Evolutionary conservation across 2,888 invertebrate genomes (phyloP).

Genomic region (Halictus quadricinctus): DNA sequence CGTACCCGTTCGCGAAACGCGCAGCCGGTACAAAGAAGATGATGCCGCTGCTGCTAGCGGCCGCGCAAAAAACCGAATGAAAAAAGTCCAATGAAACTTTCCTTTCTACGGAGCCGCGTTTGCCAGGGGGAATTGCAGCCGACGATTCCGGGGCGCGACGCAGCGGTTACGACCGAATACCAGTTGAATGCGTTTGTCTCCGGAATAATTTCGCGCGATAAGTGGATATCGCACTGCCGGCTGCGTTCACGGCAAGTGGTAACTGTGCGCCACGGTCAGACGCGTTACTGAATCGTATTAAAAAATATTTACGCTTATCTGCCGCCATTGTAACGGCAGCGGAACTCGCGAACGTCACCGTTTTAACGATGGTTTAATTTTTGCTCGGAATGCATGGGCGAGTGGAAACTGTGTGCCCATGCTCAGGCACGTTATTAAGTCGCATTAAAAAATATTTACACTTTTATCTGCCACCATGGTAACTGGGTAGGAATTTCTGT

Average conservation of each 20-base stretch:
- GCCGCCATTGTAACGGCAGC: not conserved
- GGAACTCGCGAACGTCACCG: not conserved
- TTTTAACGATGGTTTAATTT: not conserved
- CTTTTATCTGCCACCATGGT: not conserved
- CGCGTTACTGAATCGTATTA: conserved; percentile 3
- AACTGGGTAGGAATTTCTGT: not conserved
- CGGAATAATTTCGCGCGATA: conserved; percentile 6
- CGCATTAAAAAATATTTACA: not conserved
- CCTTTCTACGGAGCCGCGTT: not conserved
- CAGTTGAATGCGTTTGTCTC: not conserved
- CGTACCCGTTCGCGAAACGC: not conserved
- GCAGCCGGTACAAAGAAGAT: not conserved
- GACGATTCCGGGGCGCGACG: not conserved
- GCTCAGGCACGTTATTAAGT: not conserved
- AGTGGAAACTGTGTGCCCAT: not conserved
- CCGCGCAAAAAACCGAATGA: not conserved
- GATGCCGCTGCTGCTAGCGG: not conserved
- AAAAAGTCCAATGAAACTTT: not conserved
- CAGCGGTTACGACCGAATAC: not conserved
- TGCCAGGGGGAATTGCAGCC: not conserved
- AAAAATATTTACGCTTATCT: not conserved
- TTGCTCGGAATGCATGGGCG: not conserved
- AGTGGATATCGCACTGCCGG: not conserved
- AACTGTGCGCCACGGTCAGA: not conserved
- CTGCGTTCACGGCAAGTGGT: not conserved